Base-by-base conservation (phyloP, 2,888 invertebrate genomes). In the Gandaritis pyraliata region DNA sequence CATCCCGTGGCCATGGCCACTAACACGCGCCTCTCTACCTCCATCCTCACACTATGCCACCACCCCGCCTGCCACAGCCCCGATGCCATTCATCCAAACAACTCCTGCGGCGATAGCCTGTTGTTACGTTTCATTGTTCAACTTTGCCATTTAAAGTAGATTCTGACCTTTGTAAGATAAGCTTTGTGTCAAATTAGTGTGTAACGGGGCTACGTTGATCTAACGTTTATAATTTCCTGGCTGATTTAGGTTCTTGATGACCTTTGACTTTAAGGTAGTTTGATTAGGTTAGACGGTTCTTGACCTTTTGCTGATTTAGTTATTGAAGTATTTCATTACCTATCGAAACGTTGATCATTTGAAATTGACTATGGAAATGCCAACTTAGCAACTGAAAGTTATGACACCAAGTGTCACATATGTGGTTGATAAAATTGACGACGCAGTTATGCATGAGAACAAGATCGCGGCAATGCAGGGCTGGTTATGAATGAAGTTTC, bases 1-100 rank as follows among this genome's bases (percentile, higher is more conserved):
- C 90, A 90, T 81, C 64, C 73, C 78, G 82, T 83, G 88, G 77
- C 89, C 90, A 83, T 88, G 90, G 87, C 87, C 88, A 83, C 85
- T 82, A 83, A 81, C 85, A 80, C 83, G 82, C 82, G 83, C 75
- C 74, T 62, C 65, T 50, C 61, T 64, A 74, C 75, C 74, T 75
- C 73, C 69, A 72, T 65, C 73, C 75, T 61, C 67, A 66, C 73
- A 65, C 68, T 70, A 65, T 55, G 51, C 58, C 18, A 33, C 65
- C 61, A 39, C 57, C 65, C 54, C 61, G 43, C 61, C 65, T 65
- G 39, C 51, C 68, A 70, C 58, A 23, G 38, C 38, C 6, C 23
- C 11, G 18, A 23, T 67, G 71, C 78, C 82, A 86, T 87, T 88
- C 87, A 85, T 84, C 69, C 74, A 67, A 72, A 69, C 71, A 69